Conservation (phyloP, 2,888 invertebrate genomes). For the Melinaea menophilus region DNA sequence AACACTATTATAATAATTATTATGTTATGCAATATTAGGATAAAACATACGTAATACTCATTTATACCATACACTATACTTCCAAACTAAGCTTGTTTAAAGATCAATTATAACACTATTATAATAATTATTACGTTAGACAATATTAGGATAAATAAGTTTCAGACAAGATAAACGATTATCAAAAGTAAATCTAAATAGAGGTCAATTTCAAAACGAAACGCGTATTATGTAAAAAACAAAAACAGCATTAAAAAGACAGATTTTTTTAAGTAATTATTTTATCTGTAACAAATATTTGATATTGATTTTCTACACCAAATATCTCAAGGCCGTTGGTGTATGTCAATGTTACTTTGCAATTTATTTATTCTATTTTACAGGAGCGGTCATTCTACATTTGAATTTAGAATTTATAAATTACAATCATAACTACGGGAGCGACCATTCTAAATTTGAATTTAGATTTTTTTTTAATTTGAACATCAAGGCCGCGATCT, state of each 20-base stretch:
- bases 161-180: too few relatives aligned
- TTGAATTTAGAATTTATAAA: slow-evolving; percentile 1
- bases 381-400: background rate
- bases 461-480: too few relatives aligned
- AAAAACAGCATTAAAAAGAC: too few relatives aligned
- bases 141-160: too few relatives aligned
- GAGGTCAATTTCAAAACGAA: background rate
- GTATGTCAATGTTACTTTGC: background rate
- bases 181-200: background rate
- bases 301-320: too few relatives aligned
- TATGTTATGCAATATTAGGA: background rate
- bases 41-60: too few relatives aligned
- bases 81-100: background rate
- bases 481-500: too few relatives aligned
- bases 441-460: too few relatives aligned
- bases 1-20: slow-evolving; percentile 1
- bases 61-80: background rate
- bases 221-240: too few relatives aligned
- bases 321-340: background rate
- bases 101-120: background rate
- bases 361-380: background rate
- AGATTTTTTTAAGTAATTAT: too few relatives aligned
- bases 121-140: background rate
- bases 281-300: too few relatives aligned
- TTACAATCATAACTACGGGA: background rate